These are phyloP conservation scores for Drosophila nannoptera DNA, from an alignment of 1,140 invertebrate species.

Conservation along the genomic window DNA sequence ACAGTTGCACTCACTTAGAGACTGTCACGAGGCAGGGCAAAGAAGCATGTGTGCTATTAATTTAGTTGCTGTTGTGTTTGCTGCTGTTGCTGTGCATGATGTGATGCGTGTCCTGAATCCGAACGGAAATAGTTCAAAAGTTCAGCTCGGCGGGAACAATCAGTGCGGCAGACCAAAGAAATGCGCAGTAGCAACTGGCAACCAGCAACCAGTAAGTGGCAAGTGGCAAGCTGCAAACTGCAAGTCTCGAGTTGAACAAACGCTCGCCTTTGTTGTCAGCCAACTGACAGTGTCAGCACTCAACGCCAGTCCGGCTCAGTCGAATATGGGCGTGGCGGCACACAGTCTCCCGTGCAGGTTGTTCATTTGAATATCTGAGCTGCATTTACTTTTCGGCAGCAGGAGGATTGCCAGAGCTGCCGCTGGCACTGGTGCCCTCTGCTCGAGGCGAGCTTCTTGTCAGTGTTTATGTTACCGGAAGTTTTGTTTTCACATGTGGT, in stretches of 20 bases:
- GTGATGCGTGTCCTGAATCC: conserved; percentile 36
- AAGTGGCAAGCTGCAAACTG: neutral
- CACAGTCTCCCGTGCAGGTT: conserved; percentile 35
- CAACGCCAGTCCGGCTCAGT: conserved; percentile 4
- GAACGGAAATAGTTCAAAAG: conserved; percentile 71
- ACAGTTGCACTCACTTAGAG: conserved; percentile 33
- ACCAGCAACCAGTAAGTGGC: neutral
- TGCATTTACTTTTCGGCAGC: conserved; percentile 59
- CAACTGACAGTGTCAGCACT: conserved; percentile 42
- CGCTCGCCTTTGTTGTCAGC: conserved; percentile 63
- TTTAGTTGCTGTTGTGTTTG: conserved; percentile 32
- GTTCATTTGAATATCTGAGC: conserved; percentile 77
- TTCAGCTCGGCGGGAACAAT: conserved; percentile 55
- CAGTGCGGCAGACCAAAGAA: conserved; percentile 40
- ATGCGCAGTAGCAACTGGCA: conserved; percentile 1
- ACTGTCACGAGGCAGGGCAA: conserved; percentile 7
- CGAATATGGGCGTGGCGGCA: too few species aligned
- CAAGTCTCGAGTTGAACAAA: conserved; percentile 24
- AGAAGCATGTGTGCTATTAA: conserved; percentile 63
- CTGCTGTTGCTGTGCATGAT: conserved; percentile 11
- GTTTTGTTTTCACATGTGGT: conserved; percentile 77
- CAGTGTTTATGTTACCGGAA: conserved; percentile 76
- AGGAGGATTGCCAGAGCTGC: neutral
- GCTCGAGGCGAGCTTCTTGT: conserved; percentile 72
- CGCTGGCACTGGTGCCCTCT: neutral